Evolutionary conservation across 2,113 vertebrate species (phyloP), one percentile per base, ranked within the genome.

Genomic region (Hippocampus mohnikei): DNA sequence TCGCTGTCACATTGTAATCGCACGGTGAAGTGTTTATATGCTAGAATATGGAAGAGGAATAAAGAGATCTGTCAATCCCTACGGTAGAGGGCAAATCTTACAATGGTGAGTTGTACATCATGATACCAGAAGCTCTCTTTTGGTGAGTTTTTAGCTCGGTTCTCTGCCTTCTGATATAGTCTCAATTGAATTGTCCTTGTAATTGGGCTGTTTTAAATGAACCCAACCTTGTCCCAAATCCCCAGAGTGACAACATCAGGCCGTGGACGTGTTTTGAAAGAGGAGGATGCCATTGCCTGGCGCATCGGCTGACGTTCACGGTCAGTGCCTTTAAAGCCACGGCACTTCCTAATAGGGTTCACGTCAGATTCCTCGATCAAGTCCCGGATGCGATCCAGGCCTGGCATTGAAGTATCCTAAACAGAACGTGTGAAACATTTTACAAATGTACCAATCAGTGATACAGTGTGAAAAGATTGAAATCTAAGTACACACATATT

Each of bases 281-380:
- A 91, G 44, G 83, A 93, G 0, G 74, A 86, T 20, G 79, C 81
- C n/a, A 37, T 37, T 37, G 33, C 5, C 33, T 8, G 48, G 16
- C 27, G 82, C 77, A 70, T 86, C 18, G 76, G 72, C 1, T 33
- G 50, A 6, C 5, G 83, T 70, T 67, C 88, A 68, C 91, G 92
- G 64, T 90, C 90, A 74, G 88, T 71, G 0, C 85, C 83, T 91
- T 93, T 94, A 70, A 94, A 95, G 66, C 82, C 81, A 2, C 89
- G 89, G 0, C 88, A 92, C 67, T 66, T 42, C 66, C 60, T 82
- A 67, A 93, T 87, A 0, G 94, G 90, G 67, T 91, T 94, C 82
- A 93, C 88, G 0, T 82, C 79, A 2, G 85, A 85, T 71, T 94
- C 94, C 83, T 93, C 88, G 29, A 93, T 66, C 70, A 93, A 94